These are phyloP conservation scores for Buathra laborator DNA, from an alignment of 2,888 invertebrate genomes.

Conservation along the genomic window DNA sequence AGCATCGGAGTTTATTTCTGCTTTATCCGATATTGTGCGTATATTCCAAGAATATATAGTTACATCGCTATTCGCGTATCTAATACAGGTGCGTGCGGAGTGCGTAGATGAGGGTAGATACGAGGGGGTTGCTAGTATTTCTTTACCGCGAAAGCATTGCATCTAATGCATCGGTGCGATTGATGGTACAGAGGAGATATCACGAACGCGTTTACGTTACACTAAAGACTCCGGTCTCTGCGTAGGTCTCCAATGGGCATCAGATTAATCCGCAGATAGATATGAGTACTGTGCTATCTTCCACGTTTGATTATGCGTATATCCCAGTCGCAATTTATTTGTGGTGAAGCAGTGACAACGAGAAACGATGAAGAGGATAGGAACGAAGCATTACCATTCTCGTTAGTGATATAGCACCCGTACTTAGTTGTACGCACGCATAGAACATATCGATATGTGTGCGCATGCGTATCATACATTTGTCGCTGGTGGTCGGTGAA, in stretches of 20 bases:
- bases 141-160: constrained; percentile 12
- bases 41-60: constrained; percentile 17
- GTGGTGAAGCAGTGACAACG: constrained; percentile 23
- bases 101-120: not conserved
- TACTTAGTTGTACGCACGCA: constrained; percentile 31
- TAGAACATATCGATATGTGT: constrained; percentile 19
- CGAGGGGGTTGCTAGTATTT: not conserved
- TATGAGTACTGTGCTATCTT: constrained; percentile 30
- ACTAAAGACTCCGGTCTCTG: not conserved
- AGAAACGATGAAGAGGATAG: constrained; percentile 21
- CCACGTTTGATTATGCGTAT: constrained; percentile 35
- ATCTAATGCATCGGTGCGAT: constrained; percentile 39
- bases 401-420: constrained; percentile 54
- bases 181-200: constrained; percentile 29
- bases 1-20: constrained; percentile 42
- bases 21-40: constrained; percentile 55
- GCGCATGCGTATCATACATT: constrained; percentile 34
- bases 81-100: constrained; percentile 26
- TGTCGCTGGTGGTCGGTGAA: constrained; percentile 36
- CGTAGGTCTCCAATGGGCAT: constrained; percentile 23
- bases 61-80: not conserved
- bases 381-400: constrained; percentile 49
- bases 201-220: constrained; percentile 2
- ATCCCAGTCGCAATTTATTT: not conserved
- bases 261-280: constrained; percentile 46